Conservation (phyloP, 2,888 invertebrate genomes). For the Dasysyrphus albostriatus region DNA sequence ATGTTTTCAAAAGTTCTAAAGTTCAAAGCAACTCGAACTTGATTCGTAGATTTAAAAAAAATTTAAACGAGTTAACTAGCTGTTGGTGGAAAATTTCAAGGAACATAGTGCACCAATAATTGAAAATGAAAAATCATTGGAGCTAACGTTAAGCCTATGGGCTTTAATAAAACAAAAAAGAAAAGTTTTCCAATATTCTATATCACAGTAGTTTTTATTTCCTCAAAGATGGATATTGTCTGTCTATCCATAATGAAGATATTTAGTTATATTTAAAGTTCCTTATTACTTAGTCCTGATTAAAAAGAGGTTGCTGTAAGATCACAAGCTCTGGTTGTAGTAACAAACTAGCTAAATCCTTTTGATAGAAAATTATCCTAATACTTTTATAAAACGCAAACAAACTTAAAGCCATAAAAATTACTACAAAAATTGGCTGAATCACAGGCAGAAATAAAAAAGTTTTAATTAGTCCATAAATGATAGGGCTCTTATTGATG, state of each 20-base stretch:
- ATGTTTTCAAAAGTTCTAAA: too few relatives aligned
- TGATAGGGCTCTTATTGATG: slow-evolving; percentile 45
- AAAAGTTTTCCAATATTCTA: neutral
- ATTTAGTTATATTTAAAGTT: neutral
- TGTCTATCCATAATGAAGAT: neutral
- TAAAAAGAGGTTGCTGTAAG: slow-evolving; percentile 33
- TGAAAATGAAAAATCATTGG: too few relatives aligned
- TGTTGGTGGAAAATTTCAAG: too few relatives aligned
- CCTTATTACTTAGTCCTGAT: neutral
- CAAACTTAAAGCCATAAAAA: slow-evolving; percentile 22
- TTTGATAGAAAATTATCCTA: neutral
- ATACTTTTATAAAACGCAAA: slow-evolving; percentile 40
- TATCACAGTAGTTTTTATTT: slow-evolving; percentile 24
- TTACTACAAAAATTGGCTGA: slow-evolving; percentile 16
- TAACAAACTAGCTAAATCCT: neutral
- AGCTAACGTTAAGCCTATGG: too few relatives aligned
- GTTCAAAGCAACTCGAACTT: too few relatives aligned
- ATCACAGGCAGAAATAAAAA: slow-evolving; percentile 46
- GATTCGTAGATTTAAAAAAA: too few relatives aligned
- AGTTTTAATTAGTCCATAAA: slow-evolving; percentile 13
- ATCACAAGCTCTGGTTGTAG: neutral
- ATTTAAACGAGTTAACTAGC: too few relatives aligned
- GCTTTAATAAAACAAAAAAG: neutral
- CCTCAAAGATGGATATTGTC: neutral
- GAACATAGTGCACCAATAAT: too few relatives aligned